Percentiles rank a stretch among this genome's conserved stretches.
Conservation (phyloP, 2,888 invertebrate species). For the Caprella mutica region DNA sequence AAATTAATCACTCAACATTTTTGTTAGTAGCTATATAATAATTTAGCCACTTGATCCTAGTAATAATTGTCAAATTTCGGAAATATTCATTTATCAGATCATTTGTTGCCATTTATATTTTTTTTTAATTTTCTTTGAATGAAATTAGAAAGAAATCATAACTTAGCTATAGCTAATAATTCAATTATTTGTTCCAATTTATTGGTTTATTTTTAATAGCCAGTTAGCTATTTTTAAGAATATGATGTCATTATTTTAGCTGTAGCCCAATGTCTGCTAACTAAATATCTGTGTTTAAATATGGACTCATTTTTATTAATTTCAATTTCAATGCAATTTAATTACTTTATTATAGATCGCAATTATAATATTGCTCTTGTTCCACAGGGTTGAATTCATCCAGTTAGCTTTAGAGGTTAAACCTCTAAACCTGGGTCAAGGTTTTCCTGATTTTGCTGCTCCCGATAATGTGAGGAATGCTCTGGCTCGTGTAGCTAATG, state of each 20-base stretch:
- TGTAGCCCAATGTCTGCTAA: too few species aligned
- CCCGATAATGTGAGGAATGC: slow-evolving; percentile 56
- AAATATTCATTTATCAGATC: too few species aligned
- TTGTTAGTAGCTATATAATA: too few species aligned
- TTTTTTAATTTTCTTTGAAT: too few species aligned
- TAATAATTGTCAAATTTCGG: too few species aligned
- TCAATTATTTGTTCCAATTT: neutral
- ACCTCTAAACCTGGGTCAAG: slow-evolving; percentile 87
- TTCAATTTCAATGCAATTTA: too few species aligned
- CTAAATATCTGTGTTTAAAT: slow-evolving; percentile 5
- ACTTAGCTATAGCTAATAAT: neutral
- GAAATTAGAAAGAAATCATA: neutral
- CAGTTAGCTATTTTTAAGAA: too few species aligned
- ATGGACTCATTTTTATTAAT: neutral
- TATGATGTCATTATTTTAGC: too few species aligned
- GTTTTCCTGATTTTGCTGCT: slow-evolving; percentile 84
- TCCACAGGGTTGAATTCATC: slow-evolving; percentile 77
- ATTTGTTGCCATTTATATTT: too few species aligned
- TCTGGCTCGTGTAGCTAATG: slow-evolving; percentile 41
- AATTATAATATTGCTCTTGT: slow-evolving; percentile 34
- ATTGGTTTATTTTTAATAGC: too few species aligned
- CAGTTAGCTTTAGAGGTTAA: slow-evolving; percentile 68
- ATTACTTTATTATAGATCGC: neutral
- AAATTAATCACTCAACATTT: too few species aligned
- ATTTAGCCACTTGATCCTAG: too few species aligned